phyloP scores from a whole-genome alignment of 2,888 invertebrate species.

The Exephanes ischioxanthus region DNA sequence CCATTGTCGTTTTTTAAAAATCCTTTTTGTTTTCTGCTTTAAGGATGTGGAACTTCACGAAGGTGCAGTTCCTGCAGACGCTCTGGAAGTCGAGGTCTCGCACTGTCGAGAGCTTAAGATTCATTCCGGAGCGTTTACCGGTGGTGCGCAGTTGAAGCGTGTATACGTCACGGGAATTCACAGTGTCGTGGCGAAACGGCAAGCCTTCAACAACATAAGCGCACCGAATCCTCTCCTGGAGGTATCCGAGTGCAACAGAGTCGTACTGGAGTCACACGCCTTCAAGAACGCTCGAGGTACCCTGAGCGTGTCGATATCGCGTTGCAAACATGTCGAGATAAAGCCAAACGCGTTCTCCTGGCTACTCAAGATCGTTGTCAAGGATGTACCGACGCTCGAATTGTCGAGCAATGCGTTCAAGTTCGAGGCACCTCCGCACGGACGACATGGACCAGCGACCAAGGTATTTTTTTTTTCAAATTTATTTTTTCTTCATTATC shows the following conservation, averaged over 20 bases:
- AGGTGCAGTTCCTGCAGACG: conserved; percentile 87
- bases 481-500: not conserved
- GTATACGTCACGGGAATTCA: conserved; percentile 86
- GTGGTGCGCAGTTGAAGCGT: conserved; percentile 86
- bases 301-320: conserved; percentile 87
- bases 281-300: conserved; percentile 89
- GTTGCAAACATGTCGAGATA: conserved; percentile 87
- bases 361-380: conserved; percentile 88
- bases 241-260: conserved; percentile 87
- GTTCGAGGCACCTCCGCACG: conserved; percentile 87
- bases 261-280: conserved; percentile 88
- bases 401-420: conserved; percentile 88
- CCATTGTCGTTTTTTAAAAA: conserved; percentile 3
- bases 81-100: conserved; percentile 87
- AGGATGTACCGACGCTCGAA: conserved; percentile 86
- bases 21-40: conserved; percentile 52
- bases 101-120: conserved; percentile 87
- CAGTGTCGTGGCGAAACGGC: conserved; percentile 86
- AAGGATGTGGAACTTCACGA: conserved; percentile 83
- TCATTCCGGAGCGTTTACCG: conserved; percentile 87
- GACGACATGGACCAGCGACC: conserved; percentile 88
- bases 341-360: conserved; percentile 89
- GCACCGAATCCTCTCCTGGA: conserved; percentile 88
- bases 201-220: conserved; percentile 88
- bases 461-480: conserved; percentile 75